Evolutionary conservation across 1,140 invertebrate genomes (phyloP), one percentile per base, ranked within the genome.

Genomic region (Megathymus violae): DNA sequence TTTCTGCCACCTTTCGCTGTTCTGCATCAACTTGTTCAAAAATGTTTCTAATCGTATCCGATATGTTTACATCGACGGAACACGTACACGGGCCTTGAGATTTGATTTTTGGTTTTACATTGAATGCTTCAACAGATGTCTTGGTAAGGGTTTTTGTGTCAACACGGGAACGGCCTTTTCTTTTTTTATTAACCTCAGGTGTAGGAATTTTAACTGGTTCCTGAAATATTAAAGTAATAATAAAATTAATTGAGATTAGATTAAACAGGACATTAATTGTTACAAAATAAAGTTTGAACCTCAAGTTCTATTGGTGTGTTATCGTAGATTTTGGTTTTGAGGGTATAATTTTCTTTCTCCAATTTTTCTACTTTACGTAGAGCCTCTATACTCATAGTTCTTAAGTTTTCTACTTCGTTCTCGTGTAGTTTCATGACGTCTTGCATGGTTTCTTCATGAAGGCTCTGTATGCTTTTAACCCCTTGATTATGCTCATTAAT

Each of bases 401-500:
- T 80, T 52, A 90, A 71, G 52, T 79, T 90, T 68, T 90, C 88
- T 27, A 88, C 76, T 83, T 90, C 88, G 69, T 82, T 89, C 67
- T 89, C 88, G 66, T 85, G 88, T 13, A 76, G 74, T 54, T 82
- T 87, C 51, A 86, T 69, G 54, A 89, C 74, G 27, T 90, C 86
- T 15, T 82, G 73, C 15, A 90, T 40, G 1, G 80, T 82, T 62
- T 89, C 84, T 71, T 91, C 88, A 6, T 90, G 85, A 19, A 90
- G 71, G 56, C 70, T 79, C 67, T 91, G 86, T 58, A 91, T 83
- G 59, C 73, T 89, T 66, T 78, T 75, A 1, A 89, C 84, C 4
- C 88, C 86, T 69, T 82, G 69, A 69, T 89, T 87, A 51, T 91
- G 88, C 66, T 89, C 84, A 65, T 85, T 88, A 3, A 89, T 80